phyloP scores from a whole-genome alignment of 2,797 vertebrate species.

The Eulemur coronatus region DNA sequence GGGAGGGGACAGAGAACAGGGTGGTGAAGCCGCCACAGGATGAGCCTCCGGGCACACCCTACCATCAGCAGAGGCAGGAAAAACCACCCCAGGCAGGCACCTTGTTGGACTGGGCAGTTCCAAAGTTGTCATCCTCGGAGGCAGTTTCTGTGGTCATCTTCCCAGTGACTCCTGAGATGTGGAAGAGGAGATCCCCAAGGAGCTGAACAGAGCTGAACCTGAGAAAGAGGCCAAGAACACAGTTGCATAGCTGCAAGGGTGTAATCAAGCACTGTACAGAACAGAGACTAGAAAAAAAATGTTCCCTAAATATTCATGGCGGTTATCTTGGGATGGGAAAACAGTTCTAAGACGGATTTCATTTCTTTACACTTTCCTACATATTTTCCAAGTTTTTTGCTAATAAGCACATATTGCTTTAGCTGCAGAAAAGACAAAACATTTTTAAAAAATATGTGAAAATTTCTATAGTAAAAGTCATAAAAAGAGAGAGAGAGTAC shows the following conservation, averaged over 20 bases:
- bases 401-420: background rate
- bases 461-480: background rate
- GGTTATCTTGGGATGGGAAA: background rate
- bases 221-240: conserved; percentile 1
- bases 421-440: background rate
- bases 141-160: conserved; percentile 99
- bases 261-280: background rate
- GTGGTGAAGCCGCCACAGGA: background rate
- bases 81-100: conserved; percentile 76
- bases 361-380: background rate
- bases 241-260: background rate
- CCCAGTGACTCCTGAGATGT: conserved; percentile 98
- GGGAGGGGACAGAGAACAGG: background rate
- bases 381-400: background rate
- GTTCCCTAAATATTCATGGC: background rate
- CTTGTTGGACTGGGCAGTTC: conserved; percentile 97
- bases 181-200: conserved; percentile 97
- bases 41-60: rapidly evolving
- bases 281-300: background rate
- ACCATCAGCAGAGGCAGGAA: background rate
- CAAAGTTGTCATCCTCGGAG: conserved; percentile 99
- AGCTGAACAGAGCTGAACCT: conserved; percentile 99
- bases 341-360: background rate
- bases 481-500: background rate
- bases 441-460: background rate